Evolutionary conservation across 2,888 invertebrate species (phyloP).

Genomic region (Eristalinus aeneus): DNA sequence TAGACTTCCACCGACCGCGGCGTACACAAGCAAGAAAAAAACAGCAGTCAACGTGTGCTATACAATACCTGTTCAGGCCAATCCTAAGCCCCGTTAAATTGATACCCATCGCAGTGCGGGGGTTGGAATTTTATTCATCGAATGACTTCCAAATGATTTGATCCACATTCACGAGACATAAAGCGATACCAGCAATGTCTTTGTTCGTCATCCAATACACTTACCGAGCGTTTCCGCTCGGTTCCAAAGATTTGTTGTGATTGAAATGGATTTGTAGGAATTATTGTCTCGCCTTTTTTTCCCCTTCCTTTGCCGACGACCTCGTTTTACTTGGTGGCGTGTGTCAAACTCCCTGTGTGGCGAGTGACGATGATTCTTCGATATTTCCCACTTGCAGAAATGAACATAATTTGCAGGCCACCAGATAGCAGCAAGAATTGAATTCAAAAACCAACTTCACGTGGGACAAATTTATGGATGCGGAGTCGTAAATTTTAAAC

Average conservation of each 20-base stretch:
- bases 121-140: conserved; percentile 57
- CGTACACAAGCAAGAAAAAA: not conserved
- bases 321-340: not conserved
- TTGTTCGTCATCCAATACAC: conserved; percentile 67
- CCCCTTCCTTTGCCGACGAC: conserved; percentile 5
- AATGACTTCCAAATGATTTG: conserved; percentile 70
- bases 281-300: conserved; percentile 12
- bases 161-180: conserved; percentile 70
- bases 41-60: conserved; percentile 1
- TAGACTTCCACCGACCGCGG: not conserved
- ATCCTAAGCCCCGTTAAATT: conserved; percentile 67
- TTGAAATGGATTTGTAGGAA: conserved; percentile 61
- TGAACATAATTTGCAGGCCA: not conserved
- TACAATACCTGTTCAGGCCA: conserved; percentile 52
- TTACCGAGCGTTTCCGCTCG: conserved; percentile 50
- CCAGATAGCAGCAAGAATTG: conserved; percentile 42
- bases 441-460: conserved; percentile 18
- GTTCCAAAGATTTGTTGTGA: conserved; percentile 60
- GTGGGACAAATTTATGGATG: conserved; percentile 37
- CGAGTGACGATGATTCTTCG: conserved; percentile 11
- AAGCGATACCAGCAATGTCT: conserved; percentile 56
- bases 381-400: conserved; percentile 12
- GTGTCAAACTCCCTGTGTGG: not conserved
- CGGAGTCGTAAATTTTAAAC: conserved; percentile 53
- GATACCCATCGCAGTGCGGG: conserved; percentile 34